A percentile compares a stretch with the other conserved stretches of the same genome.
phyloP scores from a whole-genome alignment of 2,888 invertebrate genomes.

The Stegana nigrithorax region DNA sequence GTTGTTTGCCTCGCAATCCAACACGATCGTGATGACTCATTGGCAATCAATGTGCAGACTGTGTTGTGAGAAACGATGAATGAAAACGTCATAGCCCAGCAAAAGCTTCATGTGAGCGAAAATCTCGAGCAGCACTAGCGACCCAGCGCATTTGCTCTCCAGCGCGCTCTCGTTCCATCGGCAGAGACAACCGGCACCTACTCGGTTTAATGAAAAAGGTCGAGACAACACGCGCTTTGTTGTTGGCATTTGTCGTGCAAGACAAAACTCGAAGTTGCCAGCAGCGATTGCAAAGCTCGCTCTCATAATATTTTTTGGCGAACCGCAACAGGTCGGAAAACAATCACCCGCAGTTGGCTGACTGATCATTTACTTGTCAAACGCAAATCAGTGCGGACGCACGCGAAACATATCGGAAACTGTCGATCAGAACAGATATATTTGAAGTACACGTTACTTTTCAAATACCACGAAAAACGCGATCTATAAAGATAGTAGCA shows the following conservation, averaged over 20 bases:
- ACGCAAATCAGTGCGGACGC: slow-evolving; percentile 42
- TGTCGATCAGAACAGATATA: neutral
- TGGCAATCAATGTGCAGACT: slow-evolving; percentile 1
- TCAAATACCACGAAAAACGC: neutral
- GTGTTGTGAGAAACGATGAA: slow-evolving; percentile 1
- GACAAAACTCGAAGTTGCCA: no score
- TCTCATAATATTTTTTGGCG: neutral
- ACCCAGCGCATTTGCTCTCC: no score
- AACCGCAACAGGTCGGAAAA: neutral
- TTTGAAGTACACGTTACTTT: neutral
- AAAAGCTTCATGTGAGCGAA: neutral
- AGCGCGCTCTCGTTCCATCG: no score
- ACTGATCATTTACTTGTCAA: slow-evolving; percentile 44
- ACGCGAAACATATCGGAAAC: neutral
- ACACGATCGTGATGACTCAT: neutral
- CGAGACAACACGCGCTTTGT: no score
- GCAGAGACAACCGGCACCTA: no score
- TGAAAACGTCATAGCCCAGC: neutral
- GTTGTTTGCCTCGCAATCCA: slow-evolving; percentile 16
- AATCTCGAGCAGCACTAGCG: neutral
- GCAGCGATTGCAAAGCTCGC: neutral
- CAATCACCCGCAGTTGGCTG: slow-evolving; percentile 8
- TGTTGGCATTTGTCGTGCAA: no score
- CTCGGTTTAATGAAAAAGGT: no score
- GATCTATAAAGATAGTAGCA: no score